Evolutionary conservation across 2,888 invertebrate species (phyloP), one percentile per base, ranked within the genome.

Genomic region (Morpho helenor): DNA sequence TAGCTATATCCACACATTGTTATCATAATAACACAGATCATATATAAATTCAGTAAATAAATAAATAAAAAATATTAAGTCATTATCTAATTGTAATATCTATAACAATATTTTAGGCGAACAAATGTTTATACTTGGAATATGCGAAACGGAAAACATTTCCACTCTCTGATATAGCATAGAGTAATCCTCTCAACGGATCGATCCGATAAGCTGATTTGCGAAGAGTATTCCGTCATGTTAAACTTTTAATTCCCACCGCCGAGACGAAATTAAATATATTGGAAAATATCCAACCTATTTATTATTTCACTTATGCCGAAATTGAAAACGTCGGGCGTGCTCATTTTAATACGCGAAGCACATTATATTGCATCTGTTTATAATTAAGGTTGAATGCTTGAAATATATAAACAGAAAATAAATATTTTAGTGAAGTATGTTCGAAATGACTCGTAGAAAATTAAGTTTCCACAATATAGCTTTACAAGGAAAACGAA

Each of bases 181-280:
- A 59, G 60, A 48, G 58, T 64, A 66, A 66, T 66, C 64, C 59
- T 52, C 57, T 57, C 56, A 65, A 61, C 51, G 64, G 59, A 57
- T 61, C 56, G 63, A 52, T 55, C 56, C 59, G 56, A 57, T 59
- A 61, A 58, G 57, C 59, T 59, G 64, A 60, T 62, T 64, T 62
- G 58, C 61, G 31, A 31, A 51, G 55, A 57, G 54, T 60, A 60
- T 59, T 53, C 51, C 47, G 50, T 53, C 55, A 59, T 59, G 55
- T 60, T 49, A 54, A 63, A 63, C 56, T 63, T 66, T 52, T 62
- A 61, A 64, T 59, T 50, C 46, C 58, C 43, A n/a, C 31, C 47
- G 51, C 52, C 47, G 55, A 52, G 50, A 57, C 41, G 58, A 56
- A 57, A 10, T 49, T 46, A 47, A 41, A 53, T 41, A 40, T 22